A percentile compares a stretch with the other conserved stretches of the same genome.
These are phyloP conservation scores for Ctenopoma kingsleyae DNA, from an alignment of 2,797 vertebrate genomes.

Conservation along the genomic window DNA sequence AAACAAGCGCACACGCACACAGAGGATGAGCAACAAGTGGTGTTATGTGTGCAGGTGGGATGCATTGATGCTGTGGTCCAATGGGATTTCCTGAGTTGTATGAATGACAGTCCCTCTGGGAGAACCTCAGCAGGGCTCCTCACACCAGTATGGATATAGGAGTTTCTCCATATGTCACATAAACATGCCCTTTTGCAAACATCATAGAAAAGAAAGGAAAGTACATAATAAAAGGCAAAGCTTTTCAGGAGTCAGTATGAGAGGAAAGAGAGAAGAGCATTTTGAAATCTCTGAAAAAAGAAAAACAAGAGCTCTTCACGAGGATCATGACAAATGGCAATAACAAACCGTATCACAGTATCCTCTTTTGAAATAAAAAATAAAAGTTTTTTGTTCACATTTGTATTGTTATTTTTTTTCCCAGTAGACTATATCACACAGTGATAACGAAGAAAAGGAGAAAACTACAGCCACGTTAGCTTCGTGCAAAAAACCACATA, in stretches of 20 bases:
- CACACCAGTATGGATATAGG: conserved; percentile 51
- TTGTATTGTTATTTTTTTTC: conserved; percentile 68
- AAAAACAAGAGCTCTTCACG: conserved; percentile 46
- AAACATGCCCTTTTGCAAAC: conserved; percentile 68
- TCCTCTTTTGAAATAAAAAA: conserved; percentile 74
- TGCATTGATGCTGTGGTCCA: conserved; percentile 58
- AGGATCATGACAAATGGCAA: conserved; percentile 70
- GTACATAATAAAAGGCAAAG: conserved; percentile 61
- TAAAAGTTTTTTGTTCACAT: conserved; percentile 73
- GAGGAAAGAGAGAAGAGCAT: conserved; percentile 39
- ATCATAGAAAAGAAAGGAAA: conserved; percentile 56
- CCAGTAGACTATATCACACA: conserved; percentile 87
- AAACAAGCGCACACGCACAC: conserved; percentile 15
- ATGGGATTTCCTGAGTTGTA: conserved; percentile 82
- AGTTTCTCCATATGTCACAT: conserved; percentile 51
- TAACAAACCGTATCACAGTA: conserved; percentile 79
- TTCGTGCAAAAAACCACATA: conserved; percentile 86
- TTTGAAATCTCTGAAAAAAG: conserved; percentile 45
- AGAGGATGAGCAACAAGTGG: conserved; percentile 22
- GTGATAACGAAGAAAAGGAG: conserved; percentile 85
- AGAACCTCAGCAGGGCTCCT: conserved; percentile 57
- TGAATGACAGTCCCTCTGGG: conserved; percentile 78
- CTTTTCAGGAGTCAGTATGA: conserved; percentile 58
- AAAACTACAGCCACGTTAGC: conserved; percentile 84
- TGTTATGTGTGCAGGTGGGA: conserved; percentile 38